phyloP scores from a whole-genome alignment of 2,888 invertebrate genomes.

The Salpingus planirostris region DNA sequence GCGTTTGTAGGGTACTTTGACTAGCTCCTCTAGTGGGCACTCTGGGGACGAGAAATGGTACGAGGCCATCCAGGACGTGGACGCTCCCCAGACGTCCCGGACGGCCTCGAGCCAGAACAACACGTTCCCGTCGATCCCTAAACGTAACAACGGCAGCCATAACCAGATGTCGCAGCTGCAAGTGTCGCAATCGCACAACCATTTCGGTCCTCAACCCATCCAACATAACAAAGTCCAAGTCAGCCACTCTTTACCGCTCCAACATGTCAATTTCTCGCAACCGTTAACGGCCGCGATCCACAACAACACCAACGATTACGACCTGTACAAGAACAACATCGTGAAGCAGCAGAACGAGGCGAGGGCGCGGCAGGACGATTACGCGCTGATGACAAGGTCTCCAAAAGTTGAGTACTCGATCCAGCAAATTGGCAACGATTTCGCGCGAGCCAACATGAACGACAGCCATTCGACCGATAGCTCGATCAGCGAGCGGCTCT shows the following conservation, averaged over 20 bases:
- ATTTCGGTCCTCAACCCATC: conserved; percentile 34
- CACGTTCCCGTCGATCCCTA: conserved; percentile 38
- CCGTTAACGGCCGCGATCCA: conserved; percentile 37
- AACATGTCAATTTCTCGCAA: conserved; percentile 38
- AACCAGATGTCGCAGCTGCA: conserved; percentile 32
- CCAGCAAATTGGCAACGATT: conserved; percentile 26
- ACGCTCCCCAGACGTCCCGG: conserved; percentile 37
- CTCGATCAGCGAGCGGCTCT: conserved; percentile 43
- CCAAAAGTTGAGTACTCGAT: conserved; percentile 32
- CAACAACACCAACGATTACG: conserved; percentile 32
- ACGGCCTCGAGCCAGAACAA: conserved; percentile 26
- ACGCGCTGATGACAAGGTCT: conserved; percentile 39
- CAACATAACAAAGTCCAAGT: conserved; percentile 40
- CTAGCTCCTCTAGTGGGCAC: conserved; percentile 55
- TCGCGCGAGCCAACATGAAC: conserved; percentile 37
- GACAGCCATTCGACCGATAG: conserved; percentile 47
- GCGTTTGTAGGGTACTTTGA: conserved; percentile 48
- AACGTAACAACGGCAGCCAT: conserved; percentile 30
- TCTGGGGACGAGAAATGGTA: conserved; percentile 59
- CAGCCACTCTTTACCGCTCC: conserved; percentile 41
- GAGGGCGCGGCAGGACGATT: conserved; percentile 41
- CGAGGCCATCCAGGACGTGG: conserved; percentile 45
- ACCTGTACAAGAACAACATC: conserved; percentile 33
- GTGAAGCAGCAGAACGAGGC: conserved; percentile 37
- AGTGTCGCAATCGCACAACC: conserved; percentile 31